A percentile compares a stretch with the other conserved stretches of the same genome.
Evolutionary conservation across 2,888 invertebrate genomes (phyloP).

Genomic region (Xylota sylvarum): DNA sequence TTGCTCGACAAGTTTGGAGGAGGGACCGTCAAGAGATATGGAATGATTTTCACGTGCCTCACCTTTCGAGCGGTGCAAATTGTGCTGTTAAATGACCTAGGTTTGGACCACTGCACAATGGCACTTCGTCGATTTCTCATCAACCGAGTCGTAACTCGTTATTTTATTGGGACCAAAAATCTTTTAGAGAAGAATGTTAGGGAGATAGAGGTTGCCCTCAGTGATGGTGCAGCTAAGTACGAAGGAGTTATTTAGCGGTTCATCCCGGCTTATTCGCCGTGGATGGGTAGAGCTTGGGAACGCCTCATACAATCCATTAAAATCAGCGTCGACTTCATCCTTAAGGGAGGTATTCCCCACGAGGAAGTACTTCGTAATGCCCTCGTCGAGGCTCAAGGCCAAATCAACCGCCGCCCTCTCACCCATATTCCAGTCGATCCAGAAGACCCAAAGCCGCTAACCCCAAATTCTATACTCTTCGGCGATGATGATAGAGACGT

Average conservation of each 20-base stretch:
- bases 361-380: background rate
- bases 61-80: background rate
- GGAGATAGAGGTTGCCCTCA: background rate
- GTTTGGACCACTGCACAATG: background rate
- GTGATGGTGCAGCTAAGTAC: no score
- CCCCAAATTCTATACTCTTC: background rate
- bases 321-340: no score
- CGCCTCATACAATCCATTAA: no score
- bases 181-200: background rate
- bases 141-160: background rate
- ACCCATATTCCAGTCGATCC: background rate
- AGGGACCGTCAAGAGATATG: background rate
- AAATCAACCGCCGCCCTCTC: background rate
- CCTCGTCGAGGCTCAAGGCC: background rate
- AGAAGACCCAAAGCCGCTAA: background rate
- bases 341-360: no score
- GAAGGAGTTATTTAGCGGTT: no score
- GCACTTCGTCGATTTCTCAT: background rate
- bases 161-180: background rate
- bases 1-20: background rate
- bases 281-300: no score
- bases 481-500: background rate
- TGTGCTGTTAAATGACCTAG: background rate
- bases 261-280: no score
- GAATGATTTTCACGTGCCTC: conserved; percentile 9